phyloP scores from a whole-genome alignment of 2,797 vertebrate species.

The Discoglossus pictus region DNA sequence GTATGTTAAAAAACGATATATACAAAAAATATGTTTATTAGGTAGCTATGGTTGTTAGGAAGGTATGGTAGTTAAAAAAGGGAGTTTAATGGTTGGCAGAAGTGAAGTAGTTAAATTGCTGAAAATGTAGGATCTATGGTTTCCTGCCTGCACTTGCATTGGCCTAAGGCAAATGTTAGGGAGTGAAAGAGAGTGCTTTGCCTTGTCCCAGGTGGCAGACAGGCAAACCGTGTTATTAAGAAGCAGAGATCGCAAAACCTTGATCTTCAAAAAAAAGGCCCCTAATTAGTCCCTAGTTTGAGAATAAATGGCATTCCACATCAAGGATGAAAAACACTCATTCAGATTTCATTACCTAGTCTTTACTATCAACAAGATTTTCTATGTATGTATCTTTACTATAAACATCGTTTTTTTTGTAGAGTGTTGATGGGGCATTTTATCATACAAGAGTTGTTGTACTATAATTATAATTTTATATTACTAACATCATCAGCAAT shows the following conservation, averaged over 20 bases:
- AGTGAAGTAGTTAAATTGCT: conserved; percentile 66
- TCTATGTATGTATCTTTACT: too few species aligned
- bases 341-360: conserved; percentile 65
- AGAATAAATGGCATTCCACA: conserved; percentile 76
- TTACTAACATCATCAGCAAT: too few species aligned
- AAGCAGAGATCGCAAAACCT: conserved; percentile 74
- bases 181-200: conserved; percentile 62
- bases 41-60: too few species aligned
- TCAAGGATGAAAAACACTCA: conserved; percentile 58
- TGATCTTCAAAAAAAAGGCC: conserved; percentile 75
- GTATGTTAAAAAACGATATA: too few species aligned
- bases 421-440: conserved; percentile 58
- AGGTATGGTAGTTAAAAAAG: too few species aligned
- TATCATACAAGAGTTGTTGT: conserved; percentile 50
- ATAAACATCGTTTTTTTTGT: too few species aligned
- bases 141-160: conserved; percentile 77
- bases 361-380: conserved; percentile 57
- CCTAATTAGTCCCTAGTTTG: conserved; percentile 75
- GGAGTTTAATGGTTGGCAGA: conserved; percentile 21
- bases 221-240: conserved; percentile 82
- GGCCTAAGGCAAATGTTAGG: conserved; percentile 69
- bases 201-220: conserved; percentile 79
- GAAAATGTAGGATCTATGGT: conserved; percentile 55
- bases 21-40: too few species aligned
- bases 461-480: too few species aligned